Percentiles rank a stretch among this genome's conserved stretches.
phyloP scores from a whole-genome alignment of 64 coral and sea anemone species.

The Montipora sp. region DNA sequence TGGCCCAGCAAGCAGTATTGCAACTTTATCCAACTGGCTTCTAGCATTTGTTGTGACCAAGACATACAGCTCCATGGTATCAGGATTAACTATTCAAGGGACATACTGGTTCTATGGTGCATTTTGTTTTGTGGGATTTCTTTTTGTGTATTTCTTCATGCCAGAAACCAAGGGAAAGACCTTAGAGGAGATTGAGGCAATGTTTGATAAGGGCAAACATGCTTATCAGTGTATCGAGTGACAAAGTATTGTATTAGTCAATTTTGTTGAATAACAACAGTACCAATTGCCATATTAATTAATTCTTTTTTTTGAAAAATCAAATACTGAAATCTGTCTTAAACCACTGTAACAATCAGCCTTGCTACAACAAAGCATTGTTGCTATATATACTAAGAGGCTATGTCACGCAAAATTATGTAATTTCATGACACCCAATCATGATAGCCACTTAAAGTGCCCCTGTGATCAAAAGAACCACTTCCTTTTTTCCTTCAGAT shows the following conservation, averaged over 20 bases:
- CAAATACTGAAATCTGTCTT: no score
- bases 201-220: conserved; percentile 54
- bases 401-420: no score
- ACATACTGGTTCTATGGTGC: conserved; percentile 84
- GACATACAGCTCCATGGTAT: conserved; percentile 53
- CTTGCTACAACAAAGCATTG: no score
- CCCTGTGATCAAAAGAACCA: no score
- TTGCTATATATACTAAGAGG: no score
- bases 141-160: conserved; percentile 76
- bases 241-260: background rate
- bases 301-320: no score
- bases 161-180: conserved; percentile 86
- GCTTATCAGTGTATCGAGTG: background rate
- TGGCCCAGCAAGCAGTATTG: conserved; percentile 62
- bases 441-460: no score
- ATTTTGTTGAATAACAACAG: no score
- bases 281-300: no score
- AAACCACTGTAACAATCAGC: no score
- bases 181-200: conserved; percentile 81
- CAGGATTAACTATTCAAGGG: conserved; percentile 62
- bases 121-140: conserved; percentile 67
- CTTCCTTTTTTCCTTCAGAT: no score
- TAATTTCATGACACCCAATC: no score
- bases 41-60: conserved; percentile 69
- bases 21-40: conserved; percentile 63